Base-by-base conservation (phyloP, 2,113 vertebrate genomes). In the Hemiscyllium ocellatum region DNA sequence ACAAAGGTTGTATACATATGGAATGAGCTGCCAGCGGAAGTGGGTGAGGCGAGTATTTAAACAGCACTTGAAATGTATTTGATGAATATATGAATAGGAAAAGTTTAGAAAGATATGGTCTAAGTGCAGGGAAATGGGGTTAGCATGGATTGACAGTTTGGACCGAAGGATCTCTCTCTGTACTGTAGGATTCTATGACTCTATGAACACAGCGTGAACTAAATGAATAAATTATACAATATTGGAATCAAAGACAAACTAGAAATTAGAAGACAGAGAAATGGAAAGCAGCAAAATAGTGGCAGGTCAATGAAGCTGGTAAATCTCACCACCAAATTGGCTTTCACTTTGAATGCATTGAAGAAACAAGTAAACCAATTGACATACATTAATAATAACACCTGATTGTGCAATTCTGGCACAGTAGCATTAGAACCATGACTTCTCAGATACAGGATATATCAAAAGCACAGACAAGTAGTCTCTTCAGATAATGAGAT, bases 171-270 rank as follows among this genome's bases (percentile, higher is more conserved):
- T 47, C 42, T 47, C 0, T 47, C 42, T 47, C 42, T 1, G 42
- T 47, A 1, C 42, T 47, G 42, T 47, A 1, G 42, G 42, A 47
- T 47, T 47, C 42, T 47, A 47, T 47, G 42, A 47, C 42, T 47
- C 42, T 56, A 56, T n/a, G 29, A 56, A 65, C 56, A 90, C 15
- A 13, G 87, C 29, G 29, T 65, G 52, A 26, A 10, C 50, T 56
- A 89, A 89, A 52, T 89, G 86, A 50, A 56, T 89, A 89, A 87
- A 87, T 87, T 47, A 89, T 56, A 26, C 12, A 65, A 65, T 90
- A 61, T 56, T 90, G 87, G 12, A 90, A 90, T 90, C 65, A 65
- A 4, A 90, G 56, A 24, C 5, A 90, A 90, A 65, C 87, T 90
- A 5, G 87, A 90, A 56, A 90, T 65, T 90, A n/a, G n/a, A n/a